These are phyloP conservation scores for Andrena hattorfiana DNA, from an alignment of 2,888 invertebrate species.

Conservation along the genomic window DNA sequence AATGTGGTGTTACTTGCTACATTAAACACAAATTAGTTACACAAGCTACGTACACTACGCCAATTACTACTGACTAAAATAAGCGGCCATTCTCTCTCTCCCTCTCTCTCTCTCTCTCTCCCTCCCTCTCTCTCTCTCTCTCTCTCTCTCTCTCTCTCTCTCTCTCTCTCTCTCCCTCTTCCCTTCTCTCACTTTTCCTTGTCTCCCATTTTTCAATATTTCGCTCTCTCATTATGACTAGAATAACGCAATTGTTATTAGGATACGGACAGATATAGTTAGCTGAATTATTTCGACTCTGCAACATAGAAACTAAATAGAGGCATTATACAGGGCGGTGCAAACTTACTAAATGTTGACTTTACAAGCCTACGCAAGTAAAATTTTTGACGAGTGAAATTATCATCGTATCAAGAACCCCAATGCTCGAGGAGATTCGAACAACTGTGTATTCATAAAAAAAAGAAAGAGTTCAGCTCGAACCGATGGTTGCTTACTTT, in stretches of 20 bases:
- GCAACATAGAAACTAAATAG: slow-evolving; percentile 24
- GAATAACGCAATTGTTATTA: slow-evolving; percentile 36
- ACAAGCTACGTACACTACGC: slow-evolving; percentile 81
- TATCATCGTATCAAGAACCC: neutral
- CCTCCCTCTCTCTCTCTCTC: neutral
- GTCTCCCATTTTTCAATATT: neutral
- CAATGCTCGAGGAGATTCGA: slow-evolving; percentile 9
- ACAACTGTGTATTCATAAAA: neutral
- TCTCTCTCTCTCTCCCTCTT: neutral
- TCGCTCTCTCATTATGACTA: slow-evolving; percentile 13
- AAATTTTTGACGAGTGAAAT: slow-evolving; percentile 17
- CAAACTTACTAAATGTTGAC: slow-evolving; percentile 22
- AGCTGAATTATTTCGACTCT: slow-evolving; percentile 35
- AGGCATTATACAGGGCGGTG: slow-evolving; percentile 9
- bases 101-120: neutral
- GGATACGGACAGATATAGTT: slow-evolving; percentile 31
- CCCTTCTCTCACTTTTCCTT: neutral
- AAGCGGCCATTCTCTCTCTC: slow-evolving; percentile 52
- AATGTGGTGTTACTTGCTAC: slow-evolving; percentile 83
- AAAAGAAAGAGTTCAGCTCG: neutral
- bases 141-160: neutral
- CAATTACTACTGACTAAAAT: slow-evolving; percentile 71
- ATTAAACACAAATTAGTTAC: slow-evolving; percentile 85
- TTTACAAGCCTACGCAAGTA: slow-evolving; percentile 25
- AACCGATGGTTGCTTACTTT: no score